phyloP scores from a whole-genome alignment of 2,113 vertebrate genomes.

The Danio rerio region GRCz12tu NC_133191.1:35794501-35795000 shows the following conservation, averaged over 20 bases:
- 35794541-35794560: conserved; percentile 84
- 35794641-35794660: conserved; percentile 5
- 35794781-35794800: not conserved
- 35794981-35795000: not conserved
- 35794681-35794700: conserved; percentile 8
- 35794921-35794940: too few relatives aligned
- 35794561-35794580: conserved; percentile 90
- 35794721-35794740: not conserved
- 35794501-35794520: conserved; percentile 91
- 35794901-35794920: not conserved
- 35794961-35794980: not conserved
- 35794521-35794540: conserved; percentile 87
- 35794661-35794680: conserved; percentile 18
- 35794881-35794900: not conserved
- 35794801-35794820: not conserved
- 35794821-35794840: not conserved
- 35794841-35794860: not conserved
- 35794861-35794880: not conserved
- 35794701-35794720: not conserved
- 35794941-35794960: too few relatives aligned
- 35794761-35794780: not conserved
- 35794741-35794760: not conserved
- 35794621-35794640: conserved; percentile 33
- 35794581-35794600: conserved; percentile 71
- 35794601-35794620: conserved; percentile 47